Evolutionary conservation across 2,797 vertebrate genomes (phyloP).

Genomic region (Moxostoma hubbsi): DNA sequence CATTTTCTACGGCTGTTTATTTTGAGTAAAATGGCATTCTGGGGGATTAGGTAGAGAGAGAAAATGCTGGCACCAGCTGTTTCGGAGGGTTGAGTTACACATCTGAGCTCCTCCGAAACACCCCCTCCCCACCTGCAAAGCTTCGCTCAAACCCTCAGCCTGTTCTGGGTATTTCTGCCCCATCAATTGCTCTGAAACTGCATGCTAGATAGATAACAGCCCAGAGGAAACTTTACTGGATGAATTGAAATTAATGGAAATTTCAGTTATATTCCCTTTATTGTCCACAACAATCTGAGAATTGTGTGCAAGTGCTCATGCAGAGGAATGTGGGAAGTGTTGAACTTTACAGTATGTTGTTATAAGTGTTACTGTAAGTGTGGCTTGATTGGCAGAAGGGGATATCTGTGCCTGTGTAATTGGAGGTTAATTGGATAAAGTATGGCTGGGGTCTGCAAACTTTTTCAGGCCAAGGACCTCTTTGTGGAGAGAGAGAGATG

Average conservation of each 20-base stretch:
- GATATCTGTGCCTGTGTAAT: no score
- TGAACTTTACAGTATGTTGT: background rate
- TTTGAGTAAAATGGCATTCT: slow-evolving; percentile 59
- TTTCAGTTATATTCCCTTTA: slow-evolving; percentile 10
- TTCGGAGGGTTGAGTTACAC: slow-evolving; percentile 61
- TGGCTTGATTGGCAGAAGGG: no score
- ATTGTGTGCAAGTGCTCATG: background rate
- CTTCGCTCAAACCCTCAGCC: slow-evolving; percentile 21
- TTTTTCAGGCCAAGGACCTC: no score
- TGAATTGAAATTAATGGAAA: slow-evolving; percentile 20
- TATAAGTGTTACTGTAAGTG: no score
- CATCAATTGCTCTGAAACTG: slow-evolving; percentile 54
- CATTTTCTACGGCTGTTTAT: slow-evolving; percentile 58
- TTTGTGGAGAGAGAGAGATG: no score
- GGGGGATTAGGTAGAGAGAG: slow-evolving; percentile 46
- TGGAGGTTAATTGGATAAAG: no score
- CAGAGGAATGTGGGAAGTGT: background rate
- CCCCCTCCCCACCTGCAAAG: slow-evolving; percentile 13
- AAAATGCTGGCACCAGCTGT: slow-evolving; percentile 63
- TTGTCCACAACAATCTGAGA: background rate
- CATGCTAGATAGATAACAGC: slow-evolving; percentile 45
- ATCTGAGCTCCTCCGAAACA: slow-evolving; percentile 55
- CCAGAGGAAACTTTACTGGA: slow-evolving; percentile 23
- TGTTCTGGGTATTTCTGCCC: slow-evolving; percentile 54
- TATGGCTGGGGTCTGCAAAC: no score